These are phyloP conservation scores for Diplogasteroides magnus DNA, from an alignment of 1,140 invertebrate genomes.

Conservation along the genomic window DNA sequence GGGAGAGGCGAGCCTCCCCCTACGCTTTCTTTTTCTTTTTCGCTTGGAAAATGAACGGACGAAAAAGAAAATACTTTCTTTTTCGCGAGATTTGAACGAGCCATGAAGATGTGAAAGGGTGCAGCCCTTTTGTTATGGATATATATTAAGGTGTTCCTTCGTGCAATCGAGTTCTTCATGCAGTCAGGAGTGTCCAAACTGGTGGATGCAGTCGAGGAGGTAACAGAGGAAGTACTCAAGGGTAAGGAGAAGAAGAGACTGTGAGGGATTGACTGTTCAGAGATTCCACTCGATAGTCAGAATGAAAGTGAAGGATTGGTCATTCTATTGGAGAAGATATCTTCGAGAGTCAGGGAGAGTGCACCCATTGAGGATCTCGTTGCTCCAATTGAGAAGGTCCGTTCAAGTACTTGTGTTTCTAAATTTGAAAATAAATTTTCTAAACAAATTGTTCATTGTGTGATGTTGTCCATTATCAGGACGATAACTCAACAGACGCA, in stretches of 20 bases:
- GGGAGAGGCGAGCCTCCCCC: too few species aligned
- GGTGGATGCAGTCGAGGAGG: conserved; percentile 4
- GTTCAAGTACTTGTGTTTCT: not conserved
- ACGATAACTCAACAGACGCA: not conserved
- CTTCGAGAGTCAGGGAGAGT: not conserved
- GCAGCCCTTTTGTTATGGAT: too few species aligned
- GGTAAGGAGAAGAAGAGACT: not conserved
- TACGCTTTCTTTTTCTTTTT: too few species aligned
- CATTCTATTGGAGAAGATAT: not conserved
- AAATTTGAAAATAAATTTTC: not conserved
- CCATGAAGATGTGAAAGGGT: too few species aligned
- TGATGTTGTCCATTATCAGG: too few species aligned
- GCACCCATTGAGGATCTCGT: not conserved
- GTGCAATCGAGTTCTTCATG: conserved; percentile 28
- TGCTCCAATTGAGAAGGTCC: not conserved
- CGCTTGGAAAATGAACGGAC: too few species aligned
- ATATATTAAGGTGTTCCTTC: conserved; percentile 5
- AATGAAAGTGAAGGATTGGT: not conserved
- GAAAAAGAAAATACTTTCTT: too few species aligned
- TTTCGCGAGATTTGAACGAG: too few species aligned
- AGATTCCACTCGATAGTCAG: not conserved
- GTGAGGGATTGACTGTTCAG: not conserved
- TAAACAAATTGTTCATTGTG: not conserved
- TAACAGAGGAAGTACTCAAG: not conserved
- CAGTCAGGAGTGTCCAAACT: conserved; percentile 21